phyloP scores from a whole-genome alignment of 2,113 vertebrate genomes.

The Mystacornis crossleyi region DNA sequence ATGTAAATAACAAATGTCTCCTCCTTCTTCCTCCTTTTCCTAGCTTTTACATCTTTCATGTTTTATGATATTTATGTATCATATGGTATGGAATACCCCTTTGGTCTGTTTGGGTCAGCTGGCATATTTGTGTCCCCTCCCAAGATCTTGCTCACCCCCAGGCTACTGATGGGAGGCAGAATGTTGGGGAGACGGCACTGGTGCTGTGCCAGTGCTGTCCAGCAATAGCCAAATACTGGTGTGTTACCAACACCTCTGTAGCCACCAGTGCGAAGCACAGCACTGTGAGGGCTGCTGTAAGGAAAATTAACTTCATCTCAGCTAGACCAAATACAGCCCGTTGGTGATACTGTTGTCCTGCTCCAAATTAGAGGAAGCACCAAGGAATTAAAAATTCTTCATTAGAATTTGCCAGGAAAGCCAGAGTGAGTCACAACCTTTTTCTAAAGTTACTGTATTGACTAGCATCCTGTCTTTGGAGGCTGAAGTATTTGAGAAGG shows the following conservation, averaged over 20 bases:
- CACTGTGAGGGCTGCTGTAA: background rate
- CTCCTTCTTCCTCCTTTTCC: background rate
- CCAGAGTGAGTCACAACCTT: background rate
- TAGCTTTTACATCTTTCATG: background rate
- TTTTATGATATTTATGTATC: background rate
- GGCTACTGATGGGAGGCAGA: background rate
- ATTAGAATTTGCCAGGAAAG: background rate
- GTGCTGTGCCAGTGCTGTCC: background rate
- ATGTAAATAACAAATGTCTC: background rate
- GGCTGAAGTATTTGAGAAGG: background rate
- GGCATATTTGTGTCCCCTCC: background rate
- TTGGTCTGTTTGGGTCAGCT: background rate
- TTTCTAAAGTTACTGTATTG: background rate
- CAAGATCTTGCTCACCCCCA: background rate
- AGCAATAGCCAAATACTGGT: background rate
- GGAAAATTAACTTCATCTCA: background rate
- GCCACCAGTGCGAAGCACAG: background rate
- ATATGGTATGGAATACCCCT: background rate
- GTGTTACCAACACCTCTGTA: background rate
- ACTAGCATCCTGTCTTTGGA: background rate
- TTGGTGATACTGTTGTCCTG: background rate
- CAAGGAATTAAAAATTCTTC: background rate
- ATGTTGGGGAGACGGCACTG: fast-evolving
- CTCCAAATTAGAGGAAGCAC: background rate
- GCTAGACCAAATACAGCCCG: background rate